Evolutionary conservation across 92 coral and sea anemone genomes (phyloP).

Genomic region (Paramuricea clavata): DNA sequence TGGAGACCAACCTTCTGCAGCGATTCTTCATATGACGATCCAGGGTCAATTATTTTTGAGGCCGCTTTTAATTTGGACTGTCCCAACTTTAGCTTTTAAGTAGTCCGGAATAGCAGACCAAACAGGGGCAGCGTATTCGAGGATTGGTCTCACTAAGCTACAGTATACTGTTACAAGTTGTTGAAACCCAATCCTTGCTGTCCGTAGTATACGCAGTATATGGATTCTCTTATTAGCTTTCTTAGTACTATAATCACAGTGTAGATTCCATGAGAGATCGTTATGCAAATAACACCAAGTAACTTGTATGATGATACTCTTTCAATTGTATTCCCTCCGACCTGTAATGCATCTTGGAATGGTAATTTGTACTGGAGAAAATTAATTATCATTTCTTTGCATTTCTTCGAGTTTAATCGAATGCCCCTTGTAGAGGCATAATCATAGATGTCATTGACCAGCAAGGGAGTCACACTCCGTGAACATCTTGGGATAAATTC

Average conservation of each 20-base stretch:
- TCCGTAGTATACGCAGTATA: constrained; percentile 3
- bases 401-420: constrained; percentile 7
- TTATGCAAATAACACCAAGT: not conserved
- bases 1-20: not conserved
- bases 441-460: not conserved
- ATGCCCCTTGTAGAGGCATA: not conserved
- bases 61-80: not conserved
- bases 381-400: constrained; percentile 6
- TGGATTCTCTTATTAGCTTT: constrained; percentile 17
- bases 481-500: constrained; percentile 30
- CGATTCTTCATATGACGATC: not conserved
- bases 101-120: constrained; percentile 19
- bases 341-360: not conserved
- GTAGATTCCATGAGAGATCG: not conserved
- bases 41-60: not conserved
- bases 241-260: not conserved
- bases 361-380: constrained; percentile 23
- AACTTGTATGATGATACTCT: not conserved
- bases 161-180: not conserved
- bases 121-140: constrained; percentile 11
- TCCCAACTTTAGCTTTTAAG: not conserved
- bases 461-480: not conserved
- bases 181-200: not conserved
- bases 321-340: not conserved
- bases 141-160: constrained; percentile 12